Evolutionary conservation across 2,797 vertebrate species (phyloP), one percentile per base, ranked within the genome.

Genomic region (Trachops cirrhosus): DNA sequence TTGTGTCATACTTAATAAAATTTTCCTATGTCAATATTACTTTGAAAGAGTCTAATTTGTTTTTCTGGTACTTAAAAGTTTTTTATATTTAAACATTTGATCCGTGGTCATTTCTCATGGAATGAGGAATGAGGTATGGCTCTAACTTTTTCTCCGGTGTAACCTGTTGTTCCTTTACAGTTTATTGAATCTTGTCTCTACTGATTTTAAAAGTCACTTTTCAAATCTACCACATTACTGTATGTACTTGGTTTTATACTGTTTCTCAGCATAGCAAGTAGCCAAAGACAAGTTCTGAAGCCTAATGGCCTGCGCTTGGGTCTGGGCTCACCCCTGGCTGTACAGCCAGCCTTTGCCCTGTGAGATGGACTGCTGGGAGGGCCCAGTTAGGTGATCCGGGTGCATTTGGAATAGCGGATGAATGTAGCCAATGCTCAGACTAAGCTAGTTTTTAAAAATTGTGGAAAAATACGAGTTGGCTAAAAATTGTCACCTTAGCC

Each of bases 31-130:
- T 44, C 29, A 68, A 57, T 79, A 29, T 48, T 50, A 74, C 74
- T 84, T 90, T 46, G n/a, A 92, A 79, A 87, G 32, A 75, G 84
- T 67, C 11, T 89, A 39, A 22, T 46, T 39, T 50, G 74, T 83
- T 37, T 59, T 62, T 48, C 29, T 46, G 46, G 8, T 78, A 48
- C 21, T 89, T 54, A 52, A 46, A 44, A 79, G 29, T 48, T 48
- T 86, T 80, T 82, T 73, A 54, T 37, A n/a, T 83, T 71, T 93
- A 91, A 77, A 89, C 92, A 37, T 89, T 91, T 39, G 22, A 50
- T 93, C 52, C 7, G 34, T 74, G 88, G 59, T 82, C 24, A 59
- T 83, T 62, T 83, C 73, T 67, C 52, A 59, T 54, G 21, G 19
- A 74, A 26, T 34, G 54, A 48, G n/a, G 1, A 52, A 32, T 70